Conservation (phyloP, 1,140 invertebrate genomes). For the Mycetomoellerius zeteki region DNA sequence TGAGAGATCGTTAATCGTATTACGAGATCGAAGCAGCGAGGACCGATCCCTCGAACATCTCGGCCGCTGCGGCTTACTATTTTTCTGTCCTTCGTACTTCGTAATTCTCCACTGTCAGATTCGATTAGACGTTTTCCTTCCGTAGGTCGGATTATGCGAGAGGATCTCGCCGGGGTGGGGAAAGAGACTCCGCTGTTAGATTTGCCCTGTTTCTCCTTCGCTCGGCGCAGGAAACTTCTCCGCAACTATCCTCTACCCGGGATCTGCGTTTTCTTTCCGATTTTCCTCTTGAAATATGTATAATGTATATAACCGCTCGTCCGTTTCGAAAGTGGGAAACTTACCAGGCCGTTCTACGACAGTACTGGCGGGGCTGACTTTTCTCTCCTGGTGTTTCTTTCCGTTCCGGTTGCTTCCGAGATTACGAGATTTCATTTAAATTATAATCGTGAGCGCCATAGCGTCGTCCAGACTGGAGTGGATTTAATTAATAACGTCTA, state of each 20-base stretch:
- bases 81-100: slow-evolving; percentile 45
- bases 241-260: slow-evolving; percentile 47
- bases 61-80: background rate
- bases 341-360: slow-evolving; percentile 27
- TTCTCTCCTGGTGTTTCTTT: slow-evolving; percentile 63
- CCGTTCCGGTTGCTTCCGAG: slow-evolving; percentile 56
- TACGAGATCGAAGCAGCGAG: slow-evolving; percentile 26
- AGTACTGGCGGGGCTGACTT: slow-evolving; percentile 27
- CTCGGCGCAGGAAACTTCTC: slow-evolving; percentile 62
- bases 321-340: slow-evolving; percentile 55
- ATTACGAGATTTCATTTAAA: slow-evolving; percentile 79
- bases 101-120: slow-evolving; percentile 68
- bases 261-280: slow-evolving; percentile 57
- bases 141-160: slow-evolving; percentile 64
- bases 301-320: slow-evolving; percentile 58
- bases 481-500: slow-evolving; percentile 78
- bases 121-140: slow-evolving; percentile 58
- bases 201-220: slow-evolving; percentile 34
- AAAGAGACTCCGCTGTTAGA: slow-evolving; percentile 13
- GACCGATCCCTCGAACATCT: slow-evolving; percentile 40
- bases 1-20: slow-evolving; percentile 53
- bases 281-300: slow-evolving; percentile 62
- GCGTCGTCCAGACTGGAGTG: slow-evolving; percentile 45
- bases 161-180: slow-evolving; percentile 36
- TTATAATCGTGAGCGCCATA: slow-evolving; percentile 76